Evolutionary conservation across 2,113 vertebrate genomes (phyloP).

Genomic region (Isichthys henryi): DNA sequence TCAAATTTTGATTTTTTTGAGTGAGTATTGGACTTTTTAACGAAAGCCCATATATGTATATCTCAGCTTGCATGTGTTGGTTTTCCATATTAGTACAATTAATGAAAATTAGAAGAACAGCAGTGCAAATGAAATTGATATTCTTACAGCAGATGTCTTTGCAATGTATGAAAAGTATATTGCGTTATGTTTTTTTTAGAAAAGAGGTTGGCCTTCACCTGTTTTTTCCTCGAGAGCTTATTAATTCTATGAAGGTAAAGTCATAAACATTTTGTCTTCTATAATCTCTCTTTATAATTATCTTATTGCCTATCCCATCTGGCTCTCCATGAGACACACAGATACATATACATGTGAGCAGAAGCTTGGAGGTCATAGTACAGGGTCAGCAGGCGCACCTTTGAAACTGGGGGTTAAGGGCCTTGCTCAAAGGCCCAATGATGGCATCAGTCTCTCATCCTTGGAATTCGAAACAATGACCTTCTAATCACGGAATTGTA

Average conservation of each 20-base stretch:
- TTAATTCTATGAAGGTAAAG: constrained; percentile 82
- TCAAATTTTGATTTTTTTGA: constrained; percentile 91
- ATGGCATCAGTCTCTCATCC: not conserved
- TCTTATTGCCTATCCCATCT: not conserved
- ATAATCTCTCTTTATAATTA: not conserved
- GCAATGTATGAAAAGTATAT: not conserved
- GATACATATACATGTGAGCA: not conserved
- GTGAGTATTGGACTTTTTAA: constrained; percentile 59
- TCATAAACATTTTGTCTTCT: not conserved
- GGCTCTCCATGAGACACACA: not conserved
- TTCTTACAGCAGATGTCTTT: not conserved
- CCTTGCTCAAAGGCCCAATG: not conserved
- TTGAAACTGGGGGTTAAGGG: not conserved
- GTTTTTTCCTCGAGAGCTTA: constrained; percentile 83
- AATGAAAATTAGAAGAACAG: not conserved
- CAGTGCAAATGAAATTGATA: not conserved
- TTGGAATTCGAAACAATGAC: not conserved
- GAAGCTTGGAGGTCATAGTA: not conserved
- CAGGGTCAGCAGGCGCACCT: not conserved
- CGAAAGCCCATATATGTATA: not conserved
- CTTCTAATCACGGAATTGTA: not conserved
- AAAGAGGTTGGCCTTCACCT: constrained; percentile 89
- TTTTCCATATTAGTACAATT: not conserved
- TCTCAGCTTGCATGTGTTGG: constrained; percentile 59
- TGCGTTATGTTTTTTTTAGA: constrained; percentile 49